Evolutionary conservation across 1,140 invertebrate genomes (phyloP), one percentile per base, ranked within the genome.

Genomic region (Diprion similis): DNA sequence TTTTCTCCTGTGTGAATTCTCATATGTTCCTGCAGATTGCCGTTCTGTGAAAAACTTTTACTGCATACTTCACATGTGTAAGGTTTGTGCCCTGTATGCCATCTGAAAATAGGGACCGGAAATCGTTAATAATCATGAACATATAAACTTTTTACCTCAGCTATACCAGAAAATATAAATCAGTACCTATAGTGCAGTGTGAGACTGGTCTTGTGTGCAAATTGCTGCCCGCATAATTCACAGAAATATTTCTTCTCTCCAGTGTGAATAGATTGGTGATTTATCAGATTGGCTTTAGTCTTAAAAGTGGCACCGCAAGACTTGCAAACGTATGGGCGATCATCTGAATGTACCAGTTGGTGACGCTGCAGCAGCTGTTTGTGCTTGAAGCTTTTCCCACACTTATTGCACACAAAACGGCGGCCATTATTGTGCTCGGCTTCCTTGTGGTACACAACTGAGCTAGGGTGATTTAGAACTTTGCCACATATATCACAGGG

Each of bases 211-310:
- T 93, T 94, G 81, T 94, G 93, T 2, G 92, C 89, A 83, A 94
- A 94, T 71, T 89, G 90, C 78, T 95, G 94, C 10, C 92, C 92
- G 84, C 95, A 97, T 69, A 94, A 90, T 73, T 92, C 90, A 79
- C 95, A 96, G 19, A 89, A 87, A 83, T 92, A 94, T 80, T 91
- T 92, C 80, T 93, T 94, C 70, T 94, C 91, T 7, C 92, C 92
- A 0, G 91, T 91, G 78, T 94, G 93, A 4, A 92, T 91, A 8
- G 90, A 86, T 75, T 91, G 89, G 83, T 95, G 94, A 84, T 93
- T 93, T 10, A 92, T 79, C 24, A 94, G 82, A 83, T 93, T 93
- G 0, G 93, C 89, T 76, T 92, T 92, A 0, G 93, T 93, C 82
- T 94, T 94, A 82, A 95, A 95, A 67, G 88, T 89, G 2, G 91